These are phyloP conservation scores for Ceratina calcarata DNA, from an alignment of 1,140 invertebrate species.

Conservation along the genomic window DNA sequence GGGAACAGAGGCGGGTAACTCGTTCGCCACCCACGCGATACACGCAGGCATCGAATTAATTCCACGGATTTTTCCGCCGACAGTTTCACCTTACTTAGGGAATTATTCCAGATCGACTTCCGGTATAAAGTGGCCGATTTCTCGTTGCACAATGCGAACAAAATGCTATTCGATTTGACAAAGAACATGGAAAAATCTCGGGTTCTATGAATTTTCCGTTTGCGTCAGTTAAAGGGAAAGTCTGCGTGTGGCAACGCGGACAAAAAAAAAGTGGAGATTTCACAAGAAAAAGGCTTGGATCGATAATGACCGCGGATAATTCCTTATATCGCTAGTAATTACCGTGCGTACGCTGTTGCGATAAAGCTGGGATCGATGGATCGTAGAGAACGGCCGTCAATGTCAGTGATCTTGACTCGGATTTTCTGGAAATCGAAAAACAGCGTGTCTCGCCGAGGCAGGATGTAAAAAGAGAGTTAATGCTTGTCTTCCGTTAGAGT, in stretches of 20 bases:
- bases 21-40: conserved; percentile 27
- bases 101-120: conserved; percentile 39
- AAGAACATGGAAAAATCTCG: neutral
- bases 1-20: neutral
- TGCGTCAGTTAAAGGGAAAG: conserved; percentile 21
- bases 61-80: conserved; percentile 28
- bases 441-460: too few relatives aligned
- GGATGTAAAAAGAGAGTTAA: neutral
- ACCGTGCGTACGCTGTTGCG: conserved; percentile 1
- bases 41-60: conserved; percentile 31
- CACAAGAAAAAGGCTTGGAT: conserved; percentile 9
- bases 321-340: conserved; percentile 25
- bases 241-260: neutral
- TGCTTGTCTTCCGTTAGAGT: neutral
- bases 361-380: too few relatives aligned
- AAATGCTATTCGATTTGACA: neutral
- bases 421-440: conserved; percentile 2
- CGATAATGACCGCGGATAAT: conserved; percentile 13
- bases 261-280: neutral
- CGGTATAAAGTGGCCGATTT: conserved; percentile 37
- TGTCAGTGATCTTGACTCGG: conserved; percentile 5
- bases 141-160: neutral
- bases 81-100: conserved; percentile 27
- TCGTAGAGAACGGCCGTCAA: neutral
- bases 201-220: conserved; percentile 4